Evolutionary conservation across 2,888 invertebrate genomes (phyloP).

Genomic region (Stratiomys singularior): DNA sequence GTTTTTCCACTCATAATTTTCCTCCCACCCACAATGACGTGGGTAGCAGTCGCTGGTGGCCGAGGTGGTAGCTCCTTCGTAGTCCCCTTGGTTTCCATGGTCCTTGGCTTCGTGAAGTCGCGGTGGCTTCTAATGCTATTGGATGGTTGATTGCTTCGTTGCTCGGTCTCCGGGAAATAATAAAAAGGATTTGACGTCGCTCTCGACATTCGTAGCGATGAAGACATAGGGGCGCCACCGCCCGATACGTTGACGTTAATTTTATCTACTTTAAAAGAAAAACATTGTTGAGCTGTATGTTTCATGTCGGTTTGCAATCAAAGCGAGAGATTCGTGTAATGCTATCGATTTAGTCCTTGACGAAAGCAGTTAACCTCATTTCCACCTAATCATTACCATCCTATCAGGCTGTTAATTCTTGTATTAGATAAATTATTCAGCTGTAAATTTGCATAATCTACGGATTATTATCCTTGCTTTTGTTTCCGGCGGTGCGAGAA

Average conservation of each 20-base stretch:
- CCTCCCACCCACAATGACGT: constrained; percentile 1
- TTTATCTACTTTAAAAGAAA: neutral
- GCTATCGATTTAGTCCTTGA: neutral
- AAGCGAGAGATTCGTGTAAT: neutral
- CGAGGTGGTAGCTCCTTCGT: neutral
- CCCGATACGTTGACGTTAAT: neutral
- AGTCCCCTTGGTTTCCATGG: neutral
- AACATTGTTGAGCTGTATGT: neutral
- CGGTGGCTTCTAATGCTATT: constrained; percentile 4
- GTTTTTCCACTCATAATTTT: constrained; percentile 18
- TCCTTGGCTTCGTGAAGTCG: neutral
- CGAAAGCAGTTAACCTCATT: constrained; percentile 1
- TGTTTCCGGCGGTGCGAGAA: too few species aligned
- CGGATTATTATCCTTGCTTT: neutral
- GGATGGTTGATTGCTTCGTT: neutral
- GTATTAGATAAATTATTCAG: neutral
- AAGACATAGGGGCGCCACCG: constrained; percentile 25
- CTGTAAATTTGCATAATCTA: neutral
- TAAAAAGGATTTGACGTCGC: constrained; percentile 32
- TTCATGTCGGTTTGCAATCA: constrained; percentile 9
- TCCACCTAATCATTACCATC: neutral
- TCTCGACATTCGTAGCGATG: neutral
- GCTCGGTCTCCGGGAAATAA: constrained; percentile 10
- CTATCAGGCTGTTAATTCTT: neutral
- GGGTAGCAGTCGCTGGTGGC: neutral